Evolutionary conservation across 2,797 vertebrate genomes (phyloP).

Genomic region (Apogon hyalosoma): DNA sequence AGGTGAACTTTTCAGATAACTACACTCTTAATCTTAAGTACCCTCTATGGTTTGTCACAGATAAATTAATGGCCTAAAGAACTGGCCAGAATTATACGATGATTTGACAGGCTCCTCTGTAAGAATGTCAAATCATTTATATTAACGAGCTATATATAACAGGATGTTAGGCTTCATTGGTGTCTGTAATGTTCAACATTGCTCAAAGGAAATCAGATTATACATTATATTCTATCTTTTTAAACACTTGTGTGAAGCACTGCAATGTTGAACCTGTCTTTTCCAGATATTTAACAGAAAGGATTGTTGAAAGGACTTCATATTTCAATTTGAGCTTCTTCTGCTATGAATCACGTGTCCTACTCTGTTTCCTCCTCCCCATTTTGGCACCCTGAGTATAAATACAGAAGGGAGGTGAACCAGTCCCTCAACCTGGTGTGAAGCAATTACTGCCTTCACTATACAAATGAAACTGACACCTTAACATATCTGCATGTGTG

Average conservation of each 20-base stretch:
- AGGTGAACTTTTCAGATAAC: constrained; percentile 72
- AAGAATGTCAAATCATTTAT: constrained; percentile 72
- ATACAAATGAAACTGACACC: constrained; percentile 72
- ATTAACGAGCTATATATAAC: constrained; percentile 66
- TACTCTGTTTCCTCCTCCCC: constrained; percentile 82
- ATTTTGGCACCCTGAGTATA: constrained; percentile 89
- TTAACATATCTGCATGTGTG: constrained; percentile 72
- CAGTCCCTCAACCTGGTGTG: constrained; percentile 66
- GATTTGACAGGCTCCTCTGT: constrained; percentile 63
- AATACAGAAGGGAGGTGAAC: constrained; percentile 85
- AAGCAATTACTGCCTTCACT: constrained; percentile 57
- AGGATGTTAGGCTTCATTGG: constrained; percentile 49
- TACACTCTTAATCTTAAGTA: constrained; percentile 67
- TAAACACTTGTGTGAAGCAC: constrained; percentile 43
- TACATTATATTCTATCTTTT: constrained; percentile 49
- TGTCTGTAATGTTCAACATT: constrained; percentile 44
- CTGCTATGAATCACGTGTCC: constrained; percentile 71
- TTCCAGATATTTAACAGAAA: constrained; percentile 39
- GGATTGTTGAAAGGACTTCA: constrained; percentile 25
- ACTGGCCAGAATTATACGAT: constrained; percentile 58
- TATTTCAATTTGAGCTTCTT: constrained; percentile 51
- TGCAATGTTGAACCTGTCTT: constrained; percentile 40
- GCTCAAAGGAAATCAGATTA: constrained; percentile 59
- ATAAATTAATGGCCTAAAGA: constrained; percentile 73
- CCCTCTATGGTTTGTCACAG: constrained; percentile 58